These are phyloP conservation scores for Pachyuromys duprasi DNA, from an alignment of 2,797 vertebrate species.

Conservation along the genomic window DNA sequence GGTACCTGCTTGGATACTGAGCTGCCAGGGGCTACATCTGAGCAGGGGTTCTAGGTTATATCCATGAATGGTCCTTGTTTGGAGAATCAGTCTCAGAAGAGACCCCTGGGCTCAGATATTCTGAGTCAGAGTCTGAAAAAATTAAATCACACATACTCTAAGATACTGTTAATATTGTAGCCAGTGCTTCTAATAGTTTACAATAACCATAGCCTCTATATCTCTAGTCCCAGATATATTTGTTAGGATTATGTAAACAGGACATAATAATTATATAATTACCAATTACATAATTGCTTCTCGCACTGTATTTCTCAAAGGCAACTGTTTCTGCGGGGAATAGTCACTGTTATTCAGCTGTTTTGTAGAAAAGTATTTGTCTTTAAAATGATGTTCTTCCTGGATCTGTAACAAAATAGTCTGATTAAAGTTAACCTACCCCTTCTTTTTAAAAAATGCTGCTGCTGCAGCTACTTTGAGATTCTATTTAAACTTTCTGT, in stretches of 20 bases:
- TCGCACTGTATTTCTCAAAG: constrained; percentile 5
- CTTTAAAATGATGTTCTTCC: neutral
- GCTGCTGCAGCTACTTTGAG: neutral
- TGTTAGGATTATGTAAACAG: constrained; percentile 22
- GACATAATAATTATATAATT: neutral
- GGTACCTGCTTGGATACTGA: too few relatives aligned
- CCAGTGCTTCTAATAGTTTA: neutral
- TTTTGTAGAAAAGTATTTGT: neutral
- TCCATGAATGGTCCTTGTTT: too few relatives aligned
- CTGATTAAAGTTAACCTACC: constrained; percentile 34
- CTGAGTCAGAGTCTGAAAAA: neutral
- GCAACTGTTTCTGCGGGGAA: constrained; percentile 4
- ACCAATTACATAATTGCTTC: constrained; percentile 1
- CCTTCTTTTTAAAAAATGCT: neutral
- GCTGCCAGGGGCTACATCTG: too few relatives aligned
- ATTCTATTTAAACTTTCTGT: neutral
- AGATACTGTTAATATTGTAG: neutral
- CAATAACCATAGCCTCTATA: neutral
- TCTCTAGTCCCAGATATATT: neutral
- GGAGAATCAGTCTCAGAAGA: too few relatives aligned
- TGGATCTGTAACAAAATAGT: neutral
- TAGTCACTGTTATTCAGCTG: neutral
- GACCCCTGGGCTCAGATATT: neutral
- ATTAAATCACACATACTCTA: neutral
- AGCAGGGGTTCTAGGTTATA: too few relatives aligned